These are phyloP conservation scores for Nycticorax nycticorax DNA, from an alignment of 2,113 vertebrate species.

Conservation along the genomic window DNA sequence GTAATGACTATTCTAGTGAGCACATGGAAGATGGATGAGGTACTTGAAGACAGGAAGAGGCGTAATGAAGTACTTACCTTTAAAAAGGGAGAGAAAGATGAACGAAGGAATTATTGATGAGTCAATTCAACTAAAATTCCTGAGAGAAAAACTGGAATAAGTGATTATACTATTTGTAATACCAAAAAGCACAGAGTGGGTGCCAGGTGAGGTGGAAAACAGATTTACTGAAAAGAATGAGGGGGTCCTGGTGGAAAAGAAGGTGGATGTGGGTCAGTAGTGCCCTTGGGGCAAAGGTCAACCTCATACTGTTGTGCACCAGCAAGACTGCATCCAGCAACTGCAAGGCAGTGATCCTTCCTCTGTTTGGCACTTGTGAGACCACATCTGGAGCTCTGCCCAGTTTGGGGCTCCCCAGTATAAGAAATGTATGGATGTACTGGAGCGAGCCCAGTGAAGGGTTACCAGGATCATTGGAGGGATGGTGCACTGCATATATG, in stretches of 20 bases:
- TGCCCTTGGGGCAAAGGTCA: not conserved
- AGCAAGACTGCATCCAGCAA: not conserved
- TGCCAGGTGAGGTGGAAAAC: not conserved
- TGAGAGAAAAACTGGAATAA: not conserved
- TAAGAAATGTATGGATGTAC: not conserved
- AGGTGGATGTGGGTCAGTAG: not conserved
- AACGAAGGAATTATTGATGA: not conserved
- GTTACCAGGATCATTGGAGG: too few species aligned
- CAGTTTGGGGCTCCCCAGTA: not conserved
- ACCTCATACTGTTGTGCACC: not conserved
- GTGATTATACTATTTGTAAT: not conserved
- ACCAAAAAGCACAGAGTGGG: too few species aligned
- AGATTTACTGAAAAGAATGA: not conserved
- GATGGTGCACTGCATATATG: accelerated
- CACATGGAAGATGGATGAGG: not conserved
- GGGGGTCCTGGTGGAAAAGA: not conserved
- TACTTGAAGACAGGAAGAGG: not conserved
- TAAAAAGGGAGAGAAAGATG: not conserved
- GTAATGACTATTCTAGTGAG: not conserved
- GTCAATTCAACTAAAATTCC: not conserved
- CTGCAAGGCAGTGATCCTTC: not conserved
- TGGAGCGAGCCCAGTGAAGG: not conserved
- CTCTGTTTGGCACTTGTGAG: not conserved
- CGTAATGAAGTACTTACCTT: not conserved
- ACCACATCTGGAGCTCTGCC: not conserved